A percentile compares a stretch with the other conserved stretches of the same genome.
These are phyloP conservation scores for Ochropleura leucogaster DNA, from an alignment of 2,888 invertebrate genomes.

Conservation along the genomic window DNA sequence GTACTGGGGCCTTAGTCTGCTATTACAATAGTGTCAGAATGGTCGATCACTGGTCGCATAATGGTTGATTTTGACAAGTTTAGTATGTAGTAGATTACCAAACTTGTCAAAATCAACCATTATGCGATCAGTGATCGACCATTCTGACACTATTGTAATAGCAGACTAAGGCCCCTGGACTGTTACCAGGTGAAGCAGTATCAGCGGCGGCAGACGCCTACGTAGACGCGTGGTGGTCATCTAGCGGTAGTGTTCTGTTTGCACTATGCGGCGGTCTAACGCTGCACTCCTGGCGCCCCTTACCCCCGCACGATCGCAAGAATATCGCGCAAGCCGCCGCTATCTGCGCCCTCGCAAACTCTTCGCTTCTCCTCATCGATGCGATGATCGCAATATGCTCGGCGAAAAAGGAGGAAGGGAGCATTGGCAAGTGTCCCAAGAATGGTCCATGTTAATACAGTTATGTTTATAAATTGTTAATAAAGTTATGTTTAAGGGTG, in stretches of 20 bases:
- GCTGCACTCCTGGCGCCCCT: constrained; percentile 78
- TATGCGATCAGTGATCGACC: no score
- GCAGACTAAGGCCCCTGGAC: no score
- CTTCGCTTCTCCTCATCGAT: constrained; percentile 79
- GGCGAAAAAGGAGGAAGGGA: constrained; percentile 77
- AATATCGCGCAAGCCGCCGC: constrained; percentile 77
- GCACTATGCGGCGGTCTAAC: constrained; percentile 81
- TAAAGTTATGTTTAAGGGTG: constrained; percentile 58
- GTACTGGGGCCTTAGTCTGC: no score
- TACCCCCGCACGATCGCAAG: constrained; percentile 75
- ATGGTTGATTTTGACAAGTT: no score
- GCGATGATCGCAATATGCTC: constrained; percentile 81
- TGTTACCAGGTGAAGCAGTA: constrained; percentile 80
- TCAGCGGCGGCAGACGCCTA: constrained; percentile 85
- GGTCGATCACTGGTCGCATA: no score
- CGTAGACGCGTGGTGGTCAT: constrained; percentile 87
- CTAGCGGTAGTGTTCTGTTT: constrained; percentile 78
- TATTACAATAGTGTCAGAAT: no score
- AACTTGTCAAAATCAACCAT: no score
- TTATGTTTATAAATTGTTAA: constrained; percentile 41
- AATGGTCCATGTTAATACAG: constrained; percentile 59
- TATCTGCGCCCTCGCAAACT: constrained; percentile 78
- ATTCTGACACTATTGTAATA: no score
- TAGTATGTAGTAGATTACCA: no score
- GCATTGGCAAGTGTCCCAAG: constrained; percentile 74